These are phyloP conservation scores for Rallus crepitans DNA, from an alignment of 2,797 vertebrate genomes.

Conservation along the genomic window DNA sequence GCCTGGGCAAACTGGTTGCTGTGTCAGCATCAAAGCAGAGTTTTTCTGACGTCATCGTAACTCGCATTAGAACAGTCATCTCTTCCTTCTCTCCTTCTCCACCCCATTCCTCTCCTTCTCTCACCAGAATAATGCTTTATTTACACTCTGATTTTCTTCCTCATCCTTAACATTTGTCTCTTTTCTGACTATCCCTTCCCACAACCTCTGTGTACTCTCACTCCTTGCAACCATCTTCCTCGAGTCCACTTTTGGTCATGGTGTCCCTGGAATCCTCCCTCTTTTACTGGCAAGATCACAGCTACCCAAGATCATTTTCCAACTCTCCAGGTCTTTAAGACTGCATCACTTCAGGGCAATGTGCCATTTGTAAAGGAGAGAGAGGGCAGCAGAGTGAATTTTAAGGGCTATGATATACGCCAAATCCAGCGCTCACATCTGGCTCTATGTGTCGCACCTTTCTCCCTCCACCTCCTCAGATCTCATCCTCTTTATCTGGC, in stretches of 20 bases:
- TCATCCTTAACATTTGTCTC: not conserved
- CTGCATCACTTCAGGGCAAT: not conserved
- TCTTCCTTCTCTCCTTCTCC: not conserved
- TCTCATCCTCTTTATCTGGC: not conserved
- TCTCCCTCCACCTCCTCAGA: not conserved
- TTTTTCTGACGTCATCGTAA: constrained; percentile 20
- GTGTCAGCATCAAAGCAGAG: constrained; percentile 4
- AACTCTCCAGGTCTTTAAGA: not conserved
- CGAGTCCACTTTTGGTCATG: not conserved
- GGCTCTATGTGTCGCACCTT: not conserved
- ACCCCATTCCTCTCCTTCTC: not conserved
- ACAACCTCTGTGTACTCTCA: not conserved
- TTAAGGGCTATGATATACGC: not conserved
- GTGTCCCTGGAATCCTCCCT: not conserved
- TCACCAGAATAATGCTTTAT: not conserved
- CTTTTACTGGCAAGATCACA: not conserved
- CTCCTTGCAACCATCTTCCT: not conserved
- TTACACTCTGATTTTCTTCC: not conserved
- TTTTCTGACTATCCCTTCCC: not conserved
- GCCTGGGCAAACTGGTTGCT: constrained; percentile 11
- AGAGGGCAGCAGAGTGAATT: constrained; percentile 2
- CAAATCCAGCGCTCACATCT: not conserved
- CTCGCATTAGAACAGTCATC: not conserved
- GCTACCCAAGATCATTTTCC: not conserved
- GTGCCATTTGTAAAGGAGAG: not conserved